Conservation (phyloP, 2,888 invertebrate genomes). For the Ormyrus pomaceus region DNA sequence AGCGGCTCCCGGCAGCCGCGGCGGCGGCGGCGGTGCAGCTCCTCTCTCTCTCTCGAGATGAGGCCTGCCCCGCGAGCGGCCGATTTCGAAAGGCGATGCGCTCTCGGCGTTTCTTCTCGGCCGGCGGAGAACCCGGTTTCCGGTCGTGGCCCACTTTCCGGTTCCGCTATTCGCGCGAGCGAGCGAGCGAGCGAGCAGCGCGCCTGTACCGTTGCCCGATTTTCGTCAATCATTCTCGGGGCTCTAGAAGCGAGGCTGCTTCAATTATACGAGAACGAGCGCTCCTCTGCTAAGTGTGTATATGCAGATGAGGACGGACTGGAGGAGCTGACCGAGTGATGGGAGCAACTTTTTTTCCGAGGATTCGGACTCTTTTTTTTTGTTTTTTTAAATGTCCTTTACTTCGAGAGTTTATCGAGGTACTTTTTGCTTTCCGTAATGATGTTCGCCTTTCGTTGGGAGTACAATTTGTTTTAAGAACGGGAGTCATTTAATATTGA, state of each 20-base stretch:
- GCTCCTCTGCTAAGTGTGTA: too few species aligned
- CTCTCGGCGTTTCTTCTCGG: slow-evolving; percentile 29
- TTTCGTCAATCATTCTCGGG: slow-evolving; percentile 23
- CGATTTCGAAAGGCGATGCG: slow-evolving; percentile 43
- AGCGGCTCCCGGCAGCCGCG: too few species aligned
- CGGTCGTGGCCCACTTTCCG: slow-evolving; percentile 61
- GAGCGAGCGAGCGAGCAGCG: background rate
- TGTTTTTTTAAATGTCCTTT: too few species aligned
- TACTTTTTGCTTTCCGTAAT: too few species aligned
- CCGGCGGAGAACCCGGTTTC: slow-evolving; percentile 55
- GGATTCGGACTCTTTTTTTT: too few species aligned
- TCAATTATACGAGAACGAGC: slow-evolving; percentile 5
- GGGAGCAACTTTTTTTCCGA: too few species aligned
- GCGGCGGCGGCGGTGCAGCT: background rate
- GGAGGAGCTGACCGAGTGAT: too few species aligned
- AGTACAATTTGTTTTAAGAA: too few species aligned
- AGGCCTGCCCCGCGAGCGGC: background rate
- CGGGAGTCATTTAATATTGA: too few species aligned
- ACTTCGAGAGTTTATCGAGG: too few species aligned
- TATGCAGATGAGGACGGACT: too few species aligned
- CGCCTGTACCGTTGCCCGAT: slow-evolving; percentile 46
- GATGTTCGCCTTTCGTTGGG: too few species aligned
- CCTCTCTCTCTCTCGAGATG: background rate
- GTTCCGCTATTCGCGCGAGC: slow-evolving; percentile 58
- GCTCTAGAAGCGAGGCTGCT: background rate